Evolutionary conservation across 2,888 invertebrate species (phyloP).

Genomic region (Dasypogon diadema): DNA sequence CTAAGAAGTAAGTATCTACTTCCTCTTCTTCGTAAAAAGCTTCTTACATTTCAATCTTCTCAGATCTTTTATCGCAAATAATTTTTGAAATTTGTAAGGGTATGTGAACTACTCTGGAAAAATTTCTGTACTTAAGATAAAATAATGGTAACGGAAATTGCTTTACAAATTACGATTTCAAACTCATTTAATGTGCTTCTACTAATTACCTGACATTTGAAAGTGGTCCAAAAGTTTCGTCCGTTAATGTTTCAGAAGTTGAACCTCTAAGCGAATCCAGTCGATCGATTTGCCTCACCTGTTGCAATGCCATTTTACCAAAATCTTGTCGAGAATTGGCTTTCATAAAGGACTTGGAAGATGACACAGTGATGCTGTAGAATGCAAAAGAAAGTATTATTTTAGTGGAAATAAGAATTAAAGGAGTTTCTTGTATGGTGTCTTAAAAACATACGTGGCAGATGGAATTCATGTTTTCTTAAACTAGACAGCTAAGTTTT

Average conservation of each 20-base stretch:
- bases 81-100: too few species aligned
- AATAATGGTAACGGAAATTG: too few species aligned
- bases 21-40: background rate
- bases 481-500: too few species aligned
- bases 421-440: too few species aligned
- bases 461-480: too few species aligned
- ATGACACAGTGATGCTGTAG: constrained; percentile 74
- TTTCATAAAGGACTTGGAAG: constrained; percentile 91
- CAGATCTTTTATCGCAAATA: too few species aligned
- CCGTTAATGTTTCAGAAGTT: constrained; percentile 82
- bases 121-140: too few species aligned
- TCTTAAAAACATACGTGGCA: too few species aligned
- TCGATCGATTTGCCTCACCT: constrained; percentile 77
- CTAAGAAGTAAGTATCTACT: background rate
- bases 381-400: too few species aligned
- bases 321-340: constrained; percentile 88
- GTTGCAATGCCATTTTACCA: constrained; percentile 73
- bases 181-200: background rate
- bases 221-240: constrained; percentile 90
- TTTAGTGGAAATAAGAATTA: too few species aligned
- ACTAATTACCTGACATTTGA: constrained; percentile 85
- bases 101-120: too few species aligned
- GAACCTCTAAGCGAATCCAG: constrained; percentile 80
- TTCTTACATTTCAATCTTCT: too few species aligned
- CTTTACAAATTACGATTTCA: background rate